Conservation (phyloP, 2,797 vertebrate genomes). For the Sciurus carolinensis region DNA sequence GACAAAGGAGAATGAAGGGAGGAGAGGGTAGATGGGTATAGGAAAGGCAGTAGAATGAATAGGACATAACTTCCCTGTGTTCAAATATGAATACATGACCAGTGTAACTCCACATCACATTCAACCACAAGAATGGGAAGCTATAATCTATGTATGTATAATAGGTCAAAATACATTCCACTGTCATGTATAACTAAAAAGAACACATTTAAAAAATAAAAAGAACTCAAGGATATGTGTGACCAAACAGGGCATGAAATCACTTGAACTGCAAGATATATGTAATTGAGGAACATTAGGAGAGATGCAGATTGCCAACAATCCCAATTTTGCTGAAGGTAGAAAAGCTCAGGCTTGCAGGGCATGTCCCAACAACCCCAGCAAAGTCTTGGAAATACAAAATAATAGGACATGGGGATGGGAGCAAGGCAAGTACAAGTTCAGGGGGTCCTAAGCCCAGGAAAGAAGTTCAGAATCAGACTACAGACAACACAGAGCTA, state of each 20-base stretch:
- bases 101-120: no score
- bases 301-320: neutral
- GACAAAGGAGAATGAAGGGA: no score
- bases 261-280: neutral
- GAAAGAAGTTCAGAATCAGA: neutral
- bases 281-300: neutral
- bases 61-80: no score
- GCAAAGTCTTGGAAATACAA: neutral
- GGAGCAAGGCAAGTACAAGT: neutral
- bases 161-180: no score
- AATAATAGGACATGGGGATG: neutral
- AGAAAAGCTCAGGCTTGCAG: neutral
- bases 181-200: no score
- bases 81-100: no score
- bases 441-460: neutral
- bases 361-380: neutral
- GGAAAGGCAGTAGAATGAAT: no score
- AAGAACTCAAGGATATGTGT: neutral
- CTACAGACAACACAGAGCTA: neutral
- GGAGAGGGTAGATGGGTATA: no score
- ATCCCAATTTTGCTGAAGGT: neutral
- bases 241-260: neutral
- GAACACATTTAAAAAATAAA: no score
- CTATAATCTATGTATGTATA: no score
- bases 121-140: no score